These are phyloP conservation scores for Lymantria dispar DNA, from an alignment of 2,888 invertebrate species.

Conservation along the genomic window DNA sequence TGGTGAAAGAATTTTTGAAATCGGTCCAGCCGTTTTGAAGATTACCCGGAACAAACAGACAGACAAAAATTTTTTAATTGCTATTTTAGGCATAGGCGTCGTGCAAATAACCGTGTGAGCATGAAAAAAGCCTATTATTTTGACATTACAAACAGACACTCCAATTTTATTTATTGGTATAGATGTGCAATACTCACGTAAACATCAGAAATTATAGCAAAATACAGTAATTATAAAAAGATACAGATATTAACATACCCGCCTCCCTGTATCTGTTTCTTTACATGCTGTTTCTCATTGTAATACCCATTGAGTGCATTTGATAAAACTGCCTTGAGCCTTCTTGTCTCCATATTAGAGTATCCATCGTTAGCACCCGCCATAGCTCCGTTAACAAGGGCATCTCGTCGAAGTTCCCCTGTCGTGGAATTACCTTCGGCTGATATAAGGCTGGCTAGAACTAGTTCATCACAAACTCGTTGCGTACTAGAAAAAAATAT, in stretches of 20 bases:
- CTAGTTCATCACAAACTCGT: conserved; percentile 69
- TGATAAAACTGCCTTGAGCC: conserved; percentile 90
- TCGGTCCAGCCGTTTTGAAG: too few relatives aligned
- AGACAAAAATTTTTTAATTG: too few relatives aligned
- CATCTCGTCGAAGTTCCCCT: conserved; percentile 67
- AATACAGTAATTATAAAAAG: too few relatives aligned
- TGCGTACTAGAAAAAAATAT: conserved; percentile 56
- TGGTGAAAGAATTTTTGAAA: too few relatives aligned
- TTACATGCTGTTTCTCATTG: conserved; percentile 95
- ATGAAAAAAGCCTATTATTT: too few relatives aligned
- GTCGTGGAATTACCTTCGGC: conserved; percentile 62
- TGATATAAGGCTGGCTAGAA: conserved; percentile 61
- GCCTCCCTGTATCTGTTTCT: conserved; percentile 94
- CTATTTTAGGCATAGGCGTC: too few relatives aligned
- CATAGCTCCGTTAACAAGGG: conserved; percentile 70
- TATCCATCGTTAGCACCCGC: conserved; percentile 83
- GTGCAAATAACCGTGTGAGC: too few relatives aligned
- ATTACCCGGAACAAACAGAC: too few relatives aligned
- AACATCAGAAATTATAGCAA: too few relatives aligned
- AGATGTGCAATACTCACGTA: too few relatives aligned
- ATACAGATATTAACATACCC: conserved; percentile 87
- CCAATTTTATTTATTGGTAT: too few relatives aligned
- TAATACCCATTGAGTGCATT: conserved; percentile 93
- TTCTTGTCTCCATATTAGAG: conserved; percentile 89
- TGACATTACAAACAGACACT: too few relatives aligned